Evolutionary conservation across 2,888 invertebrate species (phyloP).

Genomic region (Sarcophaga caerulescens): DNA sequence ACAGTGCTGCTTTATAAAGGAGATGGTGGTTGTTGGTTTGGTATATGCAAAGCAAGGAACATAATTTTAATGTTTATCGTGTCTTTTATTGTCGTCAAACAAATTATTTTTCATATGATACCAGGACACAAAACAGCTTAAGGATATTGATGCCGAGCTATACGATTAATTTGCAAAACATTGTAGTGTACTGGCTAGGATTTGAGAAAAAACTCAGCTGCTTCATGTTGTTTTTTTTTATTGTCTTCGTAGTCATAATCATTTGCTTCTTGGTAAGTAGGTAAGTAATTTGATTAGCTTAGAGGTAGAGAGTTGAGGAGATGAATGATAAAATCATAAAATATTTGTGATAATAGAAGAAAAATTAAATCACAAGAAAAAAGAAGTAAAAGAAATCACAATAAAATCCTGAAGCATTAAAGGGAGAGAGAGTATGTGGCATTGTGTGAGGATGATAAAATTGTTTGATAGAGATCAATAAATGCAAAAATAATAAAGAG

Average conservation of each 20-base stretch:
- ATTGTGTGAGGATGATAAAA: conserved; percentile 38
- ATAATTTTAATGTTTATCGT: conserved; percentile 80
- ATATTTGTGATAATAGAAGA: conserved; percentile 64
- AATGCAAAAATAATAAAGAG: conserved; percentile 71
- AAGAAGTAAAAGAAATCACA: conserved; percentile 38
- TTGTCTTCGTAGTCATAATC: conserved; percentile 34
- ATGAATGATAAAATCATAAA: conserved; percentile 46
- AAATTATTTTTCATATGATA: conserved; percentile 79
- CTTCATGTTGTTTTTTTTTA: conserved; percentile 54
- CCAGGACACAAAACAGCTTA: conserved; percentile 72
- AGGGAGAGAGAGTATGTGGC: conserved; percentile 11
- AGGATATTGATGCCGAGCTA: conserved; percentile 73
- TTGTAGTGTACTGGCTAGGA: conserved; percentile 53
- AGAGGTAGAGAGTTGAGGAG: conserved; percentile 50
- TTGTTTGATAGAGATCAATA: conserved; percentile 64
- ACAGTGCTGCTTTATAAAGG: neutral
- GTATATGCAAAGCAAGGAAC: conserved; percentile 68
- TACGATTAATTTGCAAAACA: conserved; percentile 60
- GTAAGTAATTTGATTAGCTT: conserved; percentile 66
- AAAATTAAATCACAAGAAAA: conserved; percentile 57
- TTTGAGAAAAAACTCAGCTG: conserved; percentile 78
- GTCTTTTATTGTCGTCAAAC: conserved; percentile 80
- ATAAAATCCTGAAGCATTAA: conserved; percentile 27
- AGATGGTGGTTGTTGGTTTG: neutral
- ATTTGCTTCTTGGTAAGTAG: conserved; percentile 49